Evolutionary conservation across 2,113 vertebrate species (phyloP), one percentile per base, ranked within the genome.

Genomic region (Oxygymnocypris stewartii): DNA sequence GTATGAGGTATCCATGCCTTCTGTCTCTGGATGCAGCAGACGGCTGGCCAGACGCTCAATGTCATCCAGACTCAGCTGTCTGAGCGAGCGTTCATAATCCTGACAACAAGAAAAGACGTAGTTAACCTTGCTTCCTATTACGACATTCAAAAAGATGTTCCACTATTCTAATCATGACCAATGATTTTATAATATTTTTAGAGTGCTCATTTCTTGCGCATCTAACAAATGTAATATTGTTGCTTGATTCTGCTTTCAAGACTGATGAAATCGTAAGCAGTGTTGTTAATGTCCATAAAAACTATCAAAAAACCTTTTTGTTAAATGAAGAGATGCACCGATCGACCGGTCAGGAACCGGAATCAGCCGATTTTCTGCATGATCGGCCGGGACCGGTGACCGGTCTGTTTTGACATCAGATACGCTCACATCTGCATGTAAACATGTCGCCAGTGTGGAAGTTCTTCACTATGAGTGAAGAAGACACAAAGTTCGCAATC

Each of bases 81-180:
- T 93, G 74, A 98, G 94, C 20, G 96, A 97, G 54, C 96, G 95
- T 73, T 98, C 96, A 57, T 97, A 98, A 90, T 98, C 97, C 97
- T 98, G 78, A 11, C 4, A 18, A 85, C 71, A 37, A 4, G 7
- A 76, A 3, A 71, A 61, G 1, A 81, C 31, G 0, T 14, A 2
- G 35, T 35, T 23, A 18, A 31, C 25, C 47, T 10, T 5, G 61
- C 4, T 10, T 69, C 42, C 5, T 54, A 67, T 35, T 59, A 59
- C n/a, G 20, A n/a, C 57, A 61, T 61, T 10, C 23, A 61, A 61
- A 59, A 59, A n/a, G 57, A n/a, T 23, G 18, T 23, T 71, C 6
- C 35, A 20, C 31, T 71, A 37, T 37, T 71, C 35, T 40, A 37
- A 71, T 71, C 16, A 40, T 71, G 35, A 23, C 69, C 18, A 40